Evolutionary conservation across 2,113 vertebrate genomes (phyloP), one percentile per base, ranked within the genome.

Genomic region (Daubentonia madagascariensis): DNA sequence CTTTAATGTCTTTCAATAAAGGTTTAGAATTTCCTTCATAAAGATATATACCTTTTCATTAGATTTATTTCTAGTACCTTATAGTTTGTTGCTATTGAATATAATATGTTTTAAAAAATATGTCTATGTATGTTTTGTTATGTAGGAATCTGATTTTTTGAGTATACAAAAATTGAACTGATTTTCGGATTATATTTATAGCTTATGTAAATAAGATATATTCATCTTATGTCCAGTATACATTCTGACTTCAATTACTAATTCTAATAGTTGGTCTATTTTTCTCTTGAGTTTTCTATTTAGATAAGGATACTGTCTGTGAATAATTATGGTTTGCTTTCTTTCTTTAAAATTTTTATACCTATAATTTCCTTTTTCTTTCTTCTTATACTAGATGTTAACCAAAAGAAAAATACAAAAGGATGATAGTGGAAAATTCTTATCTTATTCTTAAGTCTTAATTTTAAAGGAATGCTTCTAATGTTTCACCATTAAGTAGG

Each of bases 1-100:
- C 10, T 91, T 94, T 84, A 40, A 59, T 68, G 13, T 87, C 43
- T 79, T 78, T 16, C 50, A 78, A 48, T 28, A 81, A 57, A 67
- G 23, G 57, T 89, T 79, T 65, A 85, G 57, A 61, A 79, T 85
- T 85, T 79, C 45, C 70, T 92, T 78, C 32, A 85, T 54, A 79
- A 95, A 92, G 65, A 59, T 35, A 40, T 85, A 6, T 8, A 57
- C 32, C 20, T 94, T 95, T 97, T 85, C 65, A 75, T 93, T 95
- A 79, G 23, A 57, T 57, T 72, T 67, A 90, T 85, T 67, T 89
- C n/a, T 86, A 68, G 57, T 89, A 81, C 22, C 10, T 80, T 89
- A 35, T 35, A 78, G 63, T 89, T 92, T 92, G 18, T 92, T 92
- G n/a, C 61, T 95, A n/a, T 92, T 79, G 20, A 63, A 78, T 84